A percentile compares a stretch with the other conserved stretches of the same genome.
Evolutionary conservation across 2,888 invertebrate genomes (phyloP).

Genomic region (Trissolcus brochymenae): DNA sequence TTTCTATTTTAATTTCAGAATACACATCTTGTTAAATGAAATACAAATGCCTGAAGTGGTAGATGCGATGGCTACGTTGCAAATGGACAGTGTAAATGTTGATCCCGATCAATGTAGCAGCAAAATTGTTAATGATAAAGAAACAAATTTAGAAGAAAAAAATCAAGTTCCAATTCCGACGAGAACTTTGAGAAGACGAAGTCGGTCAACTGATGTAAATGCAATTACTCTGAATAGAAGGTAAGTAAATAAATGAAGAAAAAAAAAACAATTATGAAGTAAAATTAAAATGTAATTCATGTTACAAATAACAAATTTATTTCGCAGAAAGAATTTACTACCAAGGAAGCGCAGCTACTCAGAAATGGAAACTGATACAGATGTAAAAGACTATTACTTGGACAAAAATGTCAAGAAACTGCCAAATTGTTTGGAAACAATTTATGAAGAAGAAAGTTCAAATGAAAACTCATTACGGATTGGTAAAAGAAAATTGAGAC

Average conservation of each 20-base stretch:
- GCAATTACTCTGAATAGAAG: slow-evolving; percentile 67
- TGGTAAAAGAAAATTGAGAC: slow-evolving; percentile 79
- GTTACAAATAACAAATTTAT: slow-evolving; percentile 2
- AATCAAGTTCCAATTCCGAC: slow-evolving; percentile 19
- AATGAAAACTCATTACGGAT: slow-evolving; percentile 76
- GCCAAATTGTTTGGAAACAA: slow-evolving; percentile 80
- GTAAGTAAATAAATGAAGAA: slow-evolving; percentile 52
- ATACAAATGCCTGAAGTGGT: slow-evolving; percentile 69
- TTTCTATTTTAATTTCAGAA: slow-evolving; percentile 17
- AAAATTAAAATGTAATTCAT: background rate
- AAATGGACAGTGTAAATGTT: slow-evolving; percentile 59
- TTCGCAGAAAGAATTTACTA: slow-evolving; percentile 66
- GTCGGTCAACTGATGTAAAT: slow-evolving; percentile 39
- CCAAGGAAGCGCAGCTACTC: slow-evolving; percentile 67
- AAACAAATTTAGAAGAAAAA: slow-evolving; percentile 3
- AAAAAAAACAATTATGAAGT: no score
- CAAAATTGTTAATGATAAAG: background rate
- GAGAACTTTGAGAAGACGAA: slow-evolving; percentile 60
- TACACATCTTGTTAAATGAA: slow-evolving; percentile 50
- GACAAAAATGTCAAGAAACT: slow-evolving; percentile 79
- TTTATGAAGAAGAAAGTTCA: slow-evolving; percentile 79
- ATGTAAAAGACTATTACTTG: slow-evolving; percentile 79
- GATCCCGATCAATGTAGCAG: background rate
- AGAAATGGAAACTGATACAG: slow-evolving; percentile 66
- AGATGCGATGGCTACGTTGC: slow-evolving; percentile 70